phyloP scores from a whole-genome alignment of 1,140 invertebrate species.

The Hyphantria cunea region DNA sequence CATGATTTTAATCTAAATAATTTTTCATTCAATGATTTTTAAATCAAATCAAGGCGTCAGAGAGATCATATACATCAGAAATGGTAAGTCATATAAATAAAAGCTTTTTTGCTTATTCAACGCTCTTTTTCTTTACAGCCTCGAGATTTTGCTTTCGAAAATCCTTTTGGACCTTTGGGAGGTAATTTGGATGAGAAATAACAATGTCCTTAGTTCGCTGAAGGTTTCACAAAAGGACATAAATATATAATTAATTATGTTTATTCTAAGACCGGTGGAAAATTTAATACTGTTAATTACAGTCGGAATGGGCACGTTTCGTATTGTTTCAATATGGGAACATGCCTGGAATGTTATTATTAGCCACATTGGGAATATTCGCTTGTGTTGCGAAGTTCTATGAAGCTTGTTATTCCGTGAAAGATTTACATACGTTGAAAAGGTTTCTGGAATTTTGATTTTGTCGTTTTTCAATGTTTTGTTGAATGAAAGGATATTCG shows the following conservation, averaged over 20 bases:
- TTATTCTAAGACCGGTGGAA: conserved; percentile 17
- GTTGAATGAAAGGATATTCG: conserved; percentile 2
- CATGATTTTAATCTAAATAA: too few species aligned
- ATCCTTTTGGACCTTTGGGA: conserved; percentile 27
- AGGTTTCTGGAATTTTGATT: conserved; percentile 10
- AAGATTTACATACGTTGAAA: conserved; percentile 15
- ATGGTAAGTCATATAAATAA: conserved; percentile 13
- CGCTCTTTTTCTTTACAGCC: conserved; percentile 26
- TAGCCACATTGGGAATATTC: conserved; percentile 6
- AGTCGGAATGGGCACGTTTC: conserved; percentile 2
- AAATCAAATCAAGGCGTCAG: too few species aligned
- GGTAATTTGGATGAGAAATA: conserved; percentile 25
- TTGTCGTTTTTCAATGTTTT: conserved; percentile 13
- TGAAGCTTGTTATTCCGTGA: background rate
- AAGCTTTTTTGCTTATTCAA: conserved; percentile 31
- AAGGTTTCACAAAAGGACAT: conserved; percentile 16
- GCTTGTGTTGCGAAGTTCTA: background rate
- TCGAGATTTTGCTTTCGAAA: conserved; percentile 23
- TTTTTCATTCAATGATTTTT: too few species aligned
- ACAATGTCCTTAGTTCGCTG: conserved; percentile 13
- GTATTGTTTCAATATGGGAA: conserved; percentile 5
- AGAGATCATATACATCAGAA: background rate
- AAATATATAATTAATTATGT: conserved; percentile 31
- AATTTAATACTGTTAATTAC: conserved; percentile 29
- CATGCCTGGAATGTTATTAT: conserved; percentile 15